Conservation (phyloP, 2,113 vertebrate genomes). For the Gorsachius goisagi region DNA sequence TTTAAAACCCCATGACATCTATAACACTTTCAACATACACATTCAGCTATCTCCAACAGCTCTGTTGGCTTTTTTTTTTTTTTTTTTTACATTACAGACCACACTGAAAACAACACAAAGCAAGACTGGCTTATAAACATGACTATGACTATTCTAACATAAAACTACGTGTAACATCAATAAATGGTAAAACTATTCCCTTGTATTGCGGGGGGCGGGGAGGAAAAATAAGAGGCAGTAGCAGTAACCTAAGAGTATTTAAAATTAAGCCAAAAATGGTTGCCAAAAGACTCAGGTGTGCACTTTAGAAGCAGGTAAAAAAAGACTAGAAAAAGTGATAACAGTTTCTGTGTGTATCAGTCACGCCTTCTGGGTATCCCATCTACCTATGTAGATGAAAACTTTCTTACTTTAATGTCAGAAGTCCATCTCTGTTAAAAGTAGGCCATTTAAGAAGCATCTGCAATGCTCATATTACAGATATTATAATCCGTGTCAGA, state of each 20-base stretch:
- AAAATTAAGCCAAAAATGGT: background rate
- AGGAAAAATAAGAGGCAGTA: background rate
- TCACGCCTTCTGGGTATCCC: background rate
- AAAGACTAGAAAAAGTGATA: background rate
- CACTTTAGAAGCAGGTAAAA: background rate
- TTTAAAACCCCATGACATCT: background rate
- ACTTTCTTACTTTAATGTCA: background rate
- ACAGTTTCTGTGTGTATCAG: background rate
- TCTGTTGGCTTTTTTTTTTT: background rate
- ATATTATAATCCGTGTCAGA: background rate
- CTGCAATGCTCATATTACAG: background rate
- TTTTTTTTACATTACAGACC: background rate
- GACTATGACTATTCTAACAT: background rate
- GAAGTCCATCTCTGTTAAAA: background rate
- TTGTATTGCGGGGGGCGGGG: accelerated
- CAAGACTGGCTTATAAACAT: background rate
- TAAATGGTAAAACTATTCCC: background rate
- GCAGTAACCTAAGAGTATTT: background rate
- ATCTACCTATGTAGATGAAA: background rate
- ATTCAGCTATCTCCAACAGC: background rate
- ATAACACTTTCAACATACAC: background rate
- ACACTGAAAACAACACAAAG: background rate
- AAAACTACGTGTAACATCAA: background rate
- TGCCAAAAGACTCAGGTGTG: background rate
- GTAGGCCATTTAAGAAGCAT: background rate